Base-by-base conservation (phyloP, 2,113 vertebrate genomes). In the Cygnus buccinator region DNA sequence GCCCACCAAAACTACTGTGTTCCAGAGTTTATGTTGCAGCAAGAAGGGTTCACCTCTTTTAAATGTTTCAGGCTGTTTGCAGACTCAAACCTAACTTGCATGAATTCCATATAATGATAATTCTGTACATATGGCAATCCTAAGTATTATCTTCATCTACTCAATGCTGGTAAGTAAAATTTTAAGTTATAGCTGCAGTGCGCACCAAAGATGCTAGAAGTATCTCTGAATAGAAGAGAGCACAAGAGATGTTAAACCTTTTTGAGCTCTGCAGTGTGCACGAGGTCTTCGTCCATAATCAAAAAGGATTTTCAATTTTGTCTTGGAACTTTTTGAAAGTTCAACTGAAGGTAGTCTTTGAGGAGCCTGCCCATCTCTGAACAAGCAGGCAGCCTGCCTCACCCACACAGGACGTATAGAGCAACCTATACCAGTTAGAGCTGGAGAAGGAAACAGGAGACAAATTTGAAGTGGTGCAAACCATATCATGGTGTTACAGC, bases 51-150 rank as follows among this genome's bases (percentile, higher is more conserved):
- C 77, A 66, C 13, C 37, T 59, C 29, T 95, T 92, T 84, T 65
- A 90, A 81, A 62, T 70, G 19, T 52, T 95, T 92, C 73, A 66
- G 57, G 58, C 39, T 84, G 75, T 78, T 81, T 81, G 46, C 48
- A 90, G 73, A 84, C n/a, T 66, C 70, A 79, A 84, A 62, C 70
- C 33, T 72, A 58, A 54, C 44, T 87, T 89, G 62, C 86, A 86
- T 94, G 92, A 94, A 94, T 94, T 92, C 48, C n/a, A 5, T 75
- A 33, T 78, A 77, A 87, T 77, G 75, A 78, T 71, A 74, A 91
- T 72, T 84, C 4, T 8, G 46, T 84, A 63, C 31, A 54, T 78
- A 72, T 43, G 28, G 74, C 68, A 87, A 82, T 58, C 84, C 35
- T 81, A 66, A 84, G 58, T 66, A 50, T 82, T 75, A 21, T 87